phyloP scores from a whole-genome alignment of 1,140 invertebrate genomes.

The Artemia franciscana region DNA sequence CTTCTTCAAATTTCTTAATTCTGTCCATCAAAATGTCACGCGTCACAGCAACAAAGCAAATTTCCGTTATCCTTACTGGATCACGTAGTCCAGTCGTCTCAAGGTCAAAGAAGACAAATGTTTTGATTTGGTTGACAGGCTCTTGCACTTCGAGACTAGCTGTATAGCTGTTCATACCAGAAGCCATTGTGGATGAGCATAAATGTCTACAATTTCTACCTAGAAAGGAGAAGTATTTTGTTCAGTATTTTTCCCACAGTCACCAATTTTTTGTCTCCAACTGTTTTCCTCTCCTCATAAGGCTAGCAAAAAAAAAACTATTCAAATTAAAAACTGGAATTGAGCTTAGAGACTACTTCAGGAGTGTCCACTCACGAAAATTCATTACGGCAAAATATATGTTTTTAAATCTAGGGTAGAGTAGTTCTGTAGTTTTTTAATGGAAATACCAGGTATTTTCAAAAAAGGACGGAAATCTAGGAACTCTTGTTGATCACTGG shows the following conservation, averaged over 20 bases:
- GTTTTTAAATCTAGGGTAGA: too few species aligned
- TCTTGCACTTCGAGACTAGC: background rate
- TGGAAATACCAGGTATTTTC: background rate
- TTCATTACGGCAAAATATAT: too few species aligned
- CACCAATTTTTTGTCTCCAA: too few species aligned
- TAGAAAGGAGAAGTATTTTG: too few species aligned
- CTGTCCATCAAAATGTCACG: background rate
- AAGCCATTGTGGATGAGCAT: background rate
- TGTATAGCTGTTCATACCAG: background rate
- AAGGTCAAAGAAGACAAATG: background rate
- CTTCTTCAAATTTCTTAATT: background rate
- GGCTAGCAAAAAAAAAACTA: too few species aligned
- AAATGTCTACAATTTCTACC: too few species aligned
- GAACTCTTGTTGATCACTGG: background rate
- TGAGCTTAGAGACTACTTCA: too few species aligned
- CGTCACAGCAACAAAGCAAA: background rate
- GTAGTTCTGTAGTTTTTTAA: background rate
- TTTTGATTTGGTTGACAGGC: background rate
- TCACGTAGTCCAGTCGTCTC: background rate
- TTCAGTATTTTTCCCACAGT: too few species aligned
- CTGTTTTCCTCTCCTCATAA: too few species aligned
- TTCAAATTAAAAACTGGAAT: too few species aligned
- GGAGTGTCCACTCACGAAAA: too few species aligned
- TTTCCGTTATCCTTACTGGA: background rate
- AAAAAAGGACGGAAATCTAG: background rate